Evolutionary conservation across 92 coral and sea anemone species (phyloP).

Genomic region (Bergia puertoricense): DNA sequence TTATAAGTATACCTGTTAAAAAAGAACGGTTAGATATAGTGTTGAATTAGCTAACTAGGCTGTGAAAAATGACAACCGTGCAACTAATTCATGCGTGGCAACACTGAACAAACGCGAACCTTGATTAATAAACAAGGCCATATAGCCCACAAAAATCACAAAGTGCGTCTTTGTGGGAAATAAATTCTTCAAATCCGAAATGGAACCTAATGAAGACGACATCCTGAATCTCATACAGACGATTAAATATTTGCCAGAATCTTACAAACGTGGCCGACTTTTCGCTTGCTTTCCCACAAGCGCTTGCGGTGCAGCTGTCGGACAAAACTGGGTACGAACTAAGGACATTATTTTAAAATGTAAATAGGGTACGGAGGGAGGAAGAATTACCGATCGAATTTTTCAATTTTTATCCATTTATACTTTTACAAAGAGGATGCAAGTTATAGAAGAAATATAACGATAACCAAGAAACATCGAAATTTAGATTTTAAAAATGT

Average conservation of each 20-base stretch:
- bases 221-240: conserved; percentile 9
- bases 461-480: background rate
- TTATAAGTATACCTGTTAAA: conserved; percentile 84
- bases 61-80: background rate
- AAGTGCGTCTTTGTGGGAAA: conserved; percentile 91
- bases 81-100: background rate
- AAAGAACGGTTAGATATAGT: background rate
- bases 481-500: background rate
- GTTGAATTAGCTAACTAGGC: background rate
- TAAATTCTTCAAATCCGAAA: conserved; percentile 80
- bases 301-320: conserved; percentile 8
- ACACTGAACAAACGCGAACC: conserved; percentile 49
- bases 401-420: background rate
- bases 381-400: too few species aligned
- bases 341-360: background rate
- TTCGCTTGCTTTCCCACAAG: conserved; percentile 30
- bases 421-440: background rate
- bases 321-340: background rate
- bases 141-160: conserved; percentile 86
- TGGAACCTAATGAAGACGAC: conserved; percentile 48
- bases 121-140: conserved; percentile 91
- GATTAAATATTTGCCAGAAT: background rate
- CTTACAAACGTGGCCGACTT: conserved; percentile 12
- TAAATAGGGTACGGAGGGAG: background rate
- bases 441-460: too few species aligned